Evolutionary conservation across 2,113 vertebrate species (phyloP).

Genomic region (Calonectris borealis): DNA sequence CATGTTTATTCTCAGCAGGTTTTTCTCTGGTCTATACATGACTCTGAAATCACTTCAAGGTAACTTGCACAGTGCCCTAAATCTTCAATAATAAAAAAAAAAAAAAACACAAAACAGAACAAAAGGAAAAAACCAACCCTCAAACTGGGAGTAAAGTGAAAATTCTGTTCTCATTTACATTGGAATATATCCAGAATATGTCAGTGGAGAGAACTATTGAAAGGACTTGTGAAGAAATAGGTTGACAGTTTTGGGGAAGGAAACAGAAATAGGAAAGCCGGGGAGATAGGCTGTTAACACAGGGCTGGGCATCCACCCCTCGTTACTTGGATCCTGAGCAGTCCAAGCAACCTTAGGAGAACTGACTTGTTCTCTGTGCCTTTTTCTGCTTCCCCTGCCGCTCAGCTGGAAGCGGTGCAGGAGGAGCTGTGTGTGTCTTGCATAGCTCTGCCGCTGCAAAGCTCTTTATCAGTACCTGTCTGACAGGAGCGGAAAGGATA

Average conservation of each 20-base stretch:
- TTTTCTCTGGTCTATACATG: background rate
- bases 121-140: background rate
- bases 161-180: background rate
- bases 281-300: background rate
- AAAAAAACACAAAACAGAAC: background rate
- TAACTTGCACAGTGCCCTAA: background rate
- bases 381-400: background rate
- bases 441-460: background rate
- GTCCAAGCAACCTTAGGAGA: background rate
- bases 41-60: background rate
- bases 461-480: background rate
- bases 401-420: rapidly evolving
- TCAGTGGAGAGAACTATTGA: background rate
- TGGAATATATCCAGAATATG: background rate
- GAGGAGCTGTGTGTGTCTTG: background rate
- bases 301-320: background rate
- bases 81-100: background rate
- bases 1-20: background rate
- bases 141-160: background rate
- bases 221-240: background rate
- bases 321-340: background rate
- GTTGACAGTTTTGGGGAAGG: background rate
- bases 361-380: background rate
- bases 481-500: background rate
- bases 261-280: background rate